Base-by-base conservation (phyloP, 2,113 vertebrate genomes). In the Ivindomyrus marchei region DNA sequence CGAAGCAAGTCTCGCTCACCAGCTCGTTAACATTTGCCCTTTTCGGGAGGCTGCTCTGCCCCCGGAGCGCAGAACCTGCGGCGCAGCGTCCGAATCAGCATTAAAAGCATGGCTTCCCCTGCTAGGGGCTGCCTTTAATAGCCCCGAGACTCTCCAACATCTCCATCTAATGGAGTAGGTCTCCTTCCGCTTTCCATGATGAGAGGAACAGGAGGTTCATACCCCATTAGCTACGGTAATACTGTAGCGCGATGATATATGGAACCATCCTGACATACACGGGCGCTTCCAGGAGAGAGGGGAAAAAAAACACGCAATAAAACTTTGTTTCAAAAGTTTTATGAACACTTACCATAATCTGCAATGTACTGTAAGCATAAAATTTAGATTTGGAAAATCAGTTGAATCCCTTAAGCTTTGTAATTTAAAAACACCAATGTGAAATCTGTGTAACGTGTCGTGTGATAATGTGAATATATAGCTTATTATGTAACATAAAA, bases 201-300 rank as follows among this genome's bases (percentile, higher is more conserved):
- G 85, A 94, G 94, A 95, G 94, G 91, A 91, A 93, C 94, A 93
- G 93, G 92, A 93, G 91, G 92, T 93, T 94, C 94, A 95, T 94
- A 94, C 94, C 93, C 95, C 94, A 95, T 95, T 96, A 95, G 93
- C 94, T 92, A 88, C 94, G 87, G 94, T 95, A 96, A 95, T 94
- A 95, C 92, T 91, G 93, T 93, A 88, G 94, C 92, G 94, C 94
- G 93, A 93, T 95, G 94, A 95, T 95, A 92, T 95, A 95, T 95
- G 92, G 94, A 94, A 93, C 91, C 91, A 93, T 91, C 92, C 92
- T 94, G 92, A 92, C 91, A 94, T 91, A 70, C 91, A 94, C 90
- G 94, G 93, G 93, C 88, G 93, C 94, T 95, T 89, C 92, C 94
- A 94, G 94, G 94, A 94, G 94, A 94, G 83, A 45, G 45, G 88